Evolutionary conservation across 2,113 vertebrate species (phyloP).

Genomic region (Patagioenas fasciata): DNA sequence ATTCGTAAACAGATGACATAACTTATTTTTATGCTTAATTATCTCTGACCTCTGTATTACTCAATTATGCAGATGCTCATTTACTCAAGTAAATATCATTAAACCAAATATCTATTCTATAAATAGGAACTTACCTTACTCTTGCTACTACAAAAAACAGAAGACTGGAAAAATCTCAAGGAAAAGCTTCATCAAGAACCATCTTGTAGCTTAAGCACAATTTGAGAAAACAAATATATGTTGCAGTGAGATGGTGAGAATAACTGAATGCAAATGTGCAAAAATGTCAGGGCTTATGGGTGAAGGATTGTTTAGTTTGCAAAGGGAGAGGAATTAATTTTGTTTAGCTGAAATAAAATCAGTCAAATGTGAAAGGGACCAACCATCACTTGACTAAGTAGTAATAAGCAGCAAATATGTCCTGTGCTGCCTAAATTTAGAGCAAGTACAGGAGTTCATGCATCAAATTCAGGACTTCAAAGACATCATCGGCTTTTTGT

Average conservation of each 20-base stretch:
- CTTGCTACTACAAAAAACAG: background rate
- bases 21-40: conserved; percentile 53
- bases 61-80: conserved; percentile 54
- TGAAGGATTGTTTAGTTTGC: background rate
- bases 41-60: conserved; percentile 48
- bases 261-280: conserved; percentile 6
- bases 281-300: background rate
- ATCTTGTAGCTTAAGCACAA: background rate
- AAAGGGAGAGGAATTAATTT: conserved; percentile 10
- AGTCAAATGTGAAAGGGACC: conserved; percentile 58
- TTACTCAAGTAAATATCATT: conserved; percentile 56
- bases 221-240: conserved; percentile 3
- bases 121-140: conserved; percentile 53
- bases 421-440: conserved; percentile 40
- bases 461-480: conserved; percentile 82
- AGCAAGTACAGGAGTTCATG: conserved; percentile 65
- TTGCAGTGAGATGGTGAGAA: background rate
- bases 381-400: conserved; percentile 50
- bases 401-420: conserved; percentile 50
- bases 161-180: conserved; percentile 23
- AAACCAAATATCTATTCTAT: conserved; percentile 34
- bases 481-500: conserved; percentile 72
- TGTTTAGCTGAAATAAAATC: background rate
- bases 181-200: background rate
- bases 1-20: conserved; percentile 63